Conservation (phyloP, 35 echinoderm and acorn worm genomes). For the Stichopus chloronotus region DNA sequence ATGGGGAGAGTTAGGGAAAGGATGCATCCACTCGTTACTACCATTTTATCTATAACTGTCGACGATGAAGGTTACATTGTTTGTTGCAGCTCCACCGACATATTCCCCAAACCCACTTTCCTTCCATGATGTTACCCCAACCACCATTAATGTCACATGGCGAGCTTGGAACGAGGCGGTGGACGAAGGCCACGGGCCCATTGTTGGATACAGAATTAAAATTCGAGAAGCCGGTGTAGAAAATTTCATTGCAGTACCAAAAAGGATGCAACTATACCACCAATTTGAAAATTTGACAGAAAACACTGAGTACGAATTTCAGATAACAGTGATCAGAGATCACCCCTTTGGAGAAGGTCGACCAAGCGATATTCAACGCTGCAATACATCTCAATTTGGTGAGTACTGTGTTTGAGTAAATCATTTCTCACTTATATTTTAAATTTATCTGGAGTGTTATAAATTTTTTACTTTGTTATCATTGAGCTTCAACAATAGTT, state of each 20-base stretch:
- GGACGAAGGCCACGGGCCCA: neutral
- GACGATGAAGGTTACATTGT: too few relatives aligned
- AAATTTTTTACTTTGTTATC: too few relatives aligned
- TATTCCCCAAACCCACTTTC: neutral
- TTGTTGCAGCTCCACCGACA: neutral
- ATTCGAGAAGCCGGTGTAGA: too few relatives aligned
- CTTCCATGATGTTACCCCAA: neutral
- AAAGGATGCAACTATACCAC: neutral
- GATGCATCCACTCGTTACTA: too few relatives aligned
- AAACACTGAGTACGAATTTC: slow-evolving; percentile 12
- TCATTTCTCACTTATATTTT: too few relatives aligned
- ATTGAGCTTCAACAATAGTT: too few relatives aligned
- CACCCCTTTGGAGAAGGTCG: slow-evolving; percentile 17
- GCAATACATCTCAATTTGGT: neutral
- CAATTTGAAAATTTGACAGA: neutral
- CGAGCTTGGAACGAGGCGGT: neutral
- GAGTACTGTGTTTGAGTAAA: too few relatives aligned
- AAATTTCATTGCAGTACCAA: neutral
- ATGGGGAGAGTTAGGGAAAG: too few relatives aligned
- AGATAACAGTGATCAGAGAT: neutral
- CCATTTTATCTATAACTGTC: too few relatives aligned
- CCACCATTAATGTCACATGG: neutral
- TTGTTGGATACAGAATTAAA: neutral
- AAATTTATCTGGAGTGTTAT: too few relatives aligned
- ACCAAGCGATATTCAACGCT: neutral